phyloP scores from a whole-genome alignment of 2,888 invertebrate genomes.

The Apodemia mormo region DNA sequence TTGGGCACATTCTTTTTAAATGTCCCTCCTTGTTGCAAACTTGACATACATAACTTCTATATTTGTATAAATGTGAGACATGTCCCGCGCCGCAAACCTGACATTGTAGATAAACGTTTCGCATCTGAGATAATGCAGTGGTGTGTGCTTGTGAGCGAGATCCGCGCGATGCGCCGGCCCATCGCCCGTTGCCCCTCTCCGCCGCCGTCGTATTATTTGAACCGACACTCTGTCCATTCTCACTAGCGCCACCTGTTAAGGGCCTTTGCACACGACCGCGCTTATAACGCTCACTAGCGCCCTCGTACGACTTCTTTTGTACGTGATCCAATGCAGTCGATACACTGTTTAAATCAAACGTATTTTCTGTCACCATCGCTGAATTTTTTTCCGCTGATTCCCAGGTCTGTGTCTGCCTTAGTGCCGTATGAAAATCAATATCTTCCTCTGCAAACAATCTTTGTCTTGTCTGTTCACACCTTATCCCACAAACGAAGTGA shows the following conservation, averaged over 20 bases:
- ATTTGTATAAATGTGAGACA: background rate
- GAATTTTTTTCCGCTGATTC: background rate
- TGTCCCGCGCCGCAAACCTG: background rate
- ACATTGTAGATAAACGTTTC: background rate
- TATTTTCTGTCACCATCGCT: background rate
- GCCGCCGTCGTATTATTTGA: background rate
- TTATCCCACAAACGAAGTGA: conserved; percentile 22
- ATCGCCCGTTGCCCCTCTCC: background rate
- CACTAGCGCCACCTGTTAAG: background rate
- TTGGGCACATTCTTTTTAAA: no score
- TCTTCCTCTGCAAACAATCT: conserved; percentile 14
- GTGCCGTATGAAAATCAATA: background rate
- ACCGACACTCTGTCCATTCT: background rate
- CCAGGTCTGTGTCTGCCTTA: background rate
- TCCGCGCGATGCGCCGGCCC: background rate
- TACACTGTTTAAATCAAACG: background rate
- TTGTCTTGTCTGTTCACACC: conserved; percentile 16
- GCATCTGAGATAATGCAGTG: background rate
- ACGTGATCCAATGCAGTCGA: background rate
- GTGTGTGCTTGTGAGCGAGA: background rate
- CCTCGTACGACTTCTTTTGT: no score
- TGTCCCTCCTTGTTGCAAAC: background rate
- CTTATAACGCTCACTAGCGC: no score
- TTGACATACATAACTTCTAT: background rate
- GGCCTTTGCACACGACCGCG: no score